These are phyloP conservation scores for Tineola bisselliella DNA, from an alignment of 2,888 invertebrate species.

Conservation along the genomic window DNA sequence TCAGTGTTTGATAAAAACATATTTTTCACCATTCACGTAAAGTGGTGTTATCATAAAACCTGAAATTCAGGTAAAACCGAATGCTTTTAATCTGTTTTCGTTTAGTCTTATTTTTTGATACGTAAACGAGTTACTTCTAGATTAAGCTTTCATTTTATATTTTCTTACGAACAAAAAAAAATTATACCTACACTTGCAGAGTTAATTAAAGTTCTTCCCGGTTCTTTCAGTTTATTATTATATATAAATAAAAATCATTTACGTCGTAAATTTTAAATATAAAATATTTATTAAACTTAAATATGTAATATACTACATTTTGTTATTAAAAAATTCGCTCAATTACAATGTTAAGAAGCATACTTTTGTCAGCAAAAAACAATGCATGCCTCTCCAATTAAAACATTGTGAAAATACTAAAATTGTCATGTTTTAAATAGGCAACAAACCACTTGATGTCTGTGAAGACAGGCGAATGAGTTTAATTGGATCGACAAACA, in stretches of 20 bases:
- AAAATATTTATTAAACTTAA: no score
- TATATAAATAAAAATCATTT: no score
- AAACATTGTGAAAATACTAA: background rate
- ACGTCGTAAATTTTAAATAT: no score
- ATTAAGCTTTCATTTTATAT: background rate
- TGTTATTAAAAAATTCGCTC: no score
- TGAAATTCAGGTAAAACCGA: background rate
- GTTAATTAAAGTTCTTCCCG: no score
- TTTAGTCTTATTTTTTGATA: no score
- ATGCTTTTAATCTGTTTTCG: background rate
- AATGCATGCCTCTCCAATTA: background rate
- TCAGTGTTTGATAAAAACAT: background rate
- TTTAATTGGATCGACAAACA: background rate
- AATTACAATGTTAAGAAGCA: no score
- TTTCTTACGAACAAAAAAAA: no score
- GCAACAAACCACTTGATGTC: background rate
- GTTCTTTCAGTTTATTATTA: no score
- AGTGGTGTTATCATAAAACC: background rate
- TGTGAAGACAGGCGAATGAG: background rate
- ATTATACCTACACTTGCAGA: no score
- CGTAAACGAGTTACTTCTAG: no score
- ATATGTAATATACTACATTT: no score
- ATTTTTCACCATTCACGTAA: background rate
- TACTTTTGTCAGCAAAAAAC: background rate
- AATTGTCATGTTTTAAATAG: background rate